Evolutionary conservation across 2,113 vertebrate species (phyloP).

Genomic region (Apodemus sylvaticus): DNA sequence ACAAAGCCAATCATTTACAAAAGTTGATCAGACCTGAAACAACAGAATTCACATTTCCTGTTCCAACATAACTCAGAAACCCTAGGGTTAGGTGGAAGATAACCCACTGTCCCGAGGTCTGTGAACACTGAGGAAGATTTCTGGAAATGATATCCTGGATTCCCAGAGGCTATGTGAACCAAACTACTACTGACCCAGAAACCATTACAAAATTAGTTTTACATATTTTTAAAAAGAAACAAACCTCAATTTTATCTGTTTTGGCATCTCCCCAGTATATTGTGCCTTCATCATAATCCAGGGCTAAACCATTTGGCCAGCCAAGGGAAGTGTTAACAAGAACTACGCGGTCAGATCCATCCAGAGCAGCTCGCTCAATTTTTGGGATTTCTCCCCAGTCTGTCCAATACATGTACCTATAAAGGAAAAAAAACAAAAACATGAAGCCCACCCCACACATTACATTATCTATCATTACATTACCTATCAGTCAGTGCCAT

Average conservation of each 20-base stretch:
- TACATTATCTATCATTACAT: background rate
- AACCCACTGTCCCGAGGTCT: background rate
- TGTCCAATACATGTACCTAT: slow-evolving; percentile 98
- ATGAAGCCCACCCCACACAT: background rate
- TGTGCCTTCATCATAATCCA: slow-evolving; percentile 93
- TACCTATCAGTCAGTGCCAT: background rate
- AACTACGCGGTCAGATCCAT: slow-evolving; percentile 93
- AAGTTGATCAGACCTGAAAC: slow-evolving; percentile 43
- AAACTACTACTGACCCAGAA: slow-evolving; percentile 55
- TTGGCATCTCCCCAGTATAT: slow-evolving; percentile 99
- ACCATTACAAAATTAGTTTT: slow-evolving; percentile 19
- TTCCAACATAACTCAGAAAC: slow-evolving; percentile 1
- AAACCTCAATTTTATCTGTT: slow-evolving; percentile 95
- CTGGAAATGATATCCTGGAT: background rate
- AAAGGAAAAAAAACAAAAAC: slow-evolving; percentile 45
- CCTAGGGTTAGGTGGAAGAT: background rate
- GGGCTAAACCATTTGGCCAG: slow-evolving; percentile 97
- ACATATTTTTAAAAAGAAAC: slow-evolving; percentile 32
- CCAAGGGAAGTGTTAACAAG: slow-evolving; percentile 97
- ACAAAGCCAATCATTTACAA: slow-evolving; percentile 7
- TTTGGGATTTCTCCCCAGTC: slow-evolving; percentile 98
- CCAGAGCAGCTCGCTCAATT: slow-evolving; percentile 95
- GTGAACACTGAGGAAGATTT: slow-evolving; percentile 20
- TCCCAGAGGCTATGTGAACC: background rate
- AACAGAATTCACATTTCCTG: background rate